These are phyloP conservation scores for Lamellibrachia satsuma DNA, from an alignment of 2,888 invertebrate species.

Conservation along the genomic window DNA sequence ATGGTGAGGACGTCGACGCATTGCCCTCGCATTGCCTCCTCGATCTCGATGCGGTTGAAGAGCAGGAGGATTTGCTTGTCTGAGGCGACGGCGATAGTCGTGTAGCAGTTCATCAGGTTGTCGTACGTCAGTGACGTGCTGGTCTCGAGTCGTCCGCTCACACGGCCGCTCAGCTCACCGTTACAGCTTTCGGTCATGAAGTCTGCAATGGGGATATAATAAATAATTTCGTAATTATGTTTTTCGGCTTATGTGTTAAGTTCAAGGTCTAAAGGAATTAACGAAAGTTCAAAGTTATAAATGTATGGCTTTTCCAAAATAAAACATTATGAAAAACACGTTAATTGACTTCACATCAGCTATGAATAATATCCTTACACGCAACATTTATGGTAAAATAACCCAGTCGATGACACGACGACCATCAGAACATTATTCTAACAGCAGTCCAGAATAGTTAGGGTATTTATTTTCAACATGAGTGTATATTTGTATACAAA, in stretches of 20 bases:
- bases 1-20: slow-evolving; percentile 22
- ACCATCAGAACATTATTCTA: too few species aligned
- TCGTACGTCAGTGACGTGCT: slow-evolving; percentile 28
- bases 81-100: slow-evolving; percentile 21
- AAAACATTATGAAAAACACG: too few species aligned
- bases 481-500: too few species aligned
- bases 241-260: background rate
- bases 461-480: too few species aligned
- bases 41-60: slow-evolving; percentile 28
- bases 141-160: slow-evolving; percentile 31
- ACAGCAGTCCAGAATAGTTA: too few species aligned
- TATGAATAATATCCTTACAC: too few species aligned
- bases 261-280: too few species aligned
- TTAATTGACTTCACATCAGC: too few species aligned
- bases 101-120: slow-evolving; percentile 31
- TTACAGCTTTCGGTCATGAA: slow-evolving; percentile 25
- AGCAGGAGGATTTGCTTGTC: slow-evolving; percentile 23
- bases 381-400: too few species aligned
- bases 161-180: background rate
- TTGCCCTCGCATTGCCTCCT: background rate
- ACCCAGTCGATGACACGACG: too few species aligned
- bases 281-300: too few species aligned
- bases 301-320: too few species aligned
- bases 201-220: slow-evolving; percentile 19
- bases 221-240: background rate